Evolutionary conservation across 2,113 vertebrate genomes (phyloP).

Genomic region (Leucopternis melanops): DNA sequence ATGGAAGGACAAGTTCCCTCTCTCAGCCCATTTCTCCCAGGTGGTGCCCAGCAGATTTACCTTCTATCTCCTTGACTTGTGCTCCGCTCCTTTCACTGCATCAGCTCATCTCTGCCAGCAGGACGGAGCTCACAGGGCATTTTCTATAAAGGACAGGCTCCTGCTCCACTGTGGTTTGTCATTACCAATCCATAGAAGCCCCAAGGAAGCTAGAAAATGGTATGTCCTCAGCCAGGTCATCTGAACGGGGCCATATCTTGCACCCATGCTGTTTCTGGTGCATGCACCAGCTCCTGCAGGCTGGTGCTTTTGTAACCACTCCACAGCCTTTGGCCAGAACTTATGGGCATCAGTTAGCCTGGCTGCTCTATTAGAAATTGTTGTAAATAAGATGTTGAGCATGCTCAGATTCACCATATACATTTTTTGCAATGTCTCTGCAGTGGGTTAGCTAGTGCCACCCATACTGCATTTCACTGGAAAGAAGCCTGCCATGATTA

Average conservation of each 20-base stretch:
- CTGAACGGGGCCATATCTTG: neutral
- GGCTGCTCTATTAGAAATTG: neutral
- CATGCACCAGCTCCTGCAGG: neutral
- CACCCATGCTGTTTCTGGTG: rapidly evolving
- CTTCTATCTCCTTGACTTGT: neutral
- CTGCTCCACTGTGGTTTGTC: neutral
- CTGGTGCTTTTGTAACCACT: neutral
- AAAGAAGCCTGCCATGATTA: neutral
- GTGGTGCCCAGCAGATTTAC: neutral
- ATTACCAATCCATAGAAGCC: neutral
- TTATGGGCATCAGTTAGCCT: neutral
- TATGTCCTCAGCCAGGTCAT: neutral
- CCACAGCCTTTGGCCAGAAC: neutral
- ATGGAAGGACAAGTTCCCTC: neutral
- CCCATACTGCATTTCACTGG: neutral
- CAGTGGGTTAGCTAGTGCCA: neutral
- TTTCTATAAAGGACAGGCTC: neutral
- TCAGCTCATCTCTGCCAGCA: neutral
- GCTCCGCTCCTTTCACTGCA: neutral
- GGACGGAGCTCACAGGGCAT: rapidly evolving
- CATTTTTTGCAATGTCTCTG: neutral
- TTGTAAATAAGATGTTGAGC: neutral
- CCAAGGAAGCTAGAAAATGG: neutral
- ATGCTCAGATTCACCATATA: neutral
- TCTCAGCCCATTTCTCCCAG: neutral